These are phyloP conservation scores for Tragelaphus imberbis DNA, from an alignment of 2,113 vertebrate genomes.

Conservation along the genomic window DNA sequence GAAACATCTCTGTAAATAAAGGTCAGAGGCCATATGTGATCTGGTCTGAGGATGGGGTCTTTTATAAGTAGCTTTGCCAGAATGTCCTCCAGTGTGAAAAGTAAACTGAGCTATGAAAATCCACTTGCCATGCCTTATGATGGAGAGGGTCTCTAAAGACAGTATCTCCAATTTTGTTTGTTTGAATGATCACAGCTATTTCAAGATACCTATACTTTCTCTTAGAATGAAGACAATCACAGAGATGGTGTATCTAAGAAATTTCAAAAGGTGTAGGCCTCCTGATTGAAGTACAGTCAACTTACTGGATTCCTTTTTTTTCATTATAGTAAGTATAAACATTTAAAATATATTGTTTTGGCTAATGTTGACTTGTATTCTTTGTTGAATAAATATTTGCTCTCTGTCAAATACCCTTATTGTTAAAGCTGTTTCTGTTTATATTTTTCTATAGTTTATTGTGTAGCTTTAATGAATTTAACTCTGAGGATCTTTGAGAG, in stretches of 20 bases:
- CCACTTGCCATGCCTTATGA: not conserved
- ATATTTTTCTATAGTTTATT: not conserved
- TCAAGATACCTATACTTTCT: slow-evolving; percentile 68
- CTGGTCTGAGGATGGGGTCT: not conserved
- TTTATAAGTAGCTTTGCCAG: not conserved
- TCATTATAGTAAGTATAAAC: slow-evolving; percentile 78
- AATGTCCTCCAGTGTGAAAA: not conserved
- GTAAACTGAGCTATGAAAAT: not conserved
- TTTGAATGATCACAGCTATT: slow-evolving; percentile 18
- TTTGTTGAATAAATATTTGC: not conserved
- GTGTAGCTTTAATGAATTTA: not conserved
- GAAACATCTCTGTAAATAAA: not conserved
- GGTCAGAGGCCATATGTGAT: not conserved
- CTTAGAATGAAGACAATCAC: slow-evolving; percentile 84
- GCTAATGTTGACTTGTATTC: not conserved
- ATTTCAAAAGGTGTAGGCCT: slow-evolving; percentile 86
- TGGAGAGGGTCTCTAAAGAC: not conserved
- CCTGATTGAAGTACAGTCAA: slow-evolving; percentile 80
- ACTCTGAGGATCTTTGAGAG: not conserved
- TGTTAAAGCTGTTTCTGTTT: not conserved
- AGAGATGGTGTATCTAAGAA: slow-evolving; percentile 86
- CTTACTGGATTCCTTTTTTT: slow-evolving; percentile 60
- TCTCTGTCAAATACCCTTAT: not conserved
- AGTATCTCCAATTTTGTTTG: not conserved
- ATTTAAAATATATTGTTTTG: not conserved